Percentiles rank a stretch among this genome's conserved stretches.
phyloP scores from a whole-genome alignment of 2,888 invertebrate genomes.

The Steinernema scapterisci region DNA sequence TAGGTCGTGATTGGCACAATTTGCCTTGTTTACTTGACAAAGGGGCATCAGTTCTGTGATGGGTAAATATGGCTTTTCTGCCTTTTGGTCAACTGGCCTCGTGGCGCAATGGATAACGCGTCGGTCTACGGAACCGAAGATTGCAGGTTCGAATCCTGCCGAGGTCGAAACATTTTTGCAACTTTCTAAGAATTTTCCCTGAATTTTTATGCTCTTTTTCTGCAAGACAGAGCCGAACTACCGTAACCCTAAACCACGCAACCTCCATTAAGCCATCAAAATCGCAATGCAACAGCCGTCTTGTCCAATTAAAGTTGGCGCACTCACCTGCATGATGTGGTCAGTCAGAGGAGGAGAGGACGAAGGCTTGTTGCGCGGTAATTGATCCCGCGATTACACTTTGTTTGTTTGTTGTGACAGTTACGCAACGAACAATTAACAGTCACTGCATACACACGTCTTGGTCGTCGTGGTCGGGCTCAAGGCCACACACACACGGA shows the following conservation, averaged over 20 bases:
- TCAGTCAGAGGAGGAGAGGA: too few species aligned
- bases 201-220: neutral
- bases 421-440: conserved; percentile 20
- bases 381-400: conserved; percentile 13
- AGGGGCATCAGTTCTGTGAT: neutral
- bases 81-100: too few species aligned
- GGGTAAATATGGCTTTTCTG: neutral
- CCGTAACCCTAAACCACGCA: neutral
- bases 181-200: too few species aligned
- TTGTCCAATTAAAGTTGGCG: conserved; percentile 22
- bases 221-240: neutral
- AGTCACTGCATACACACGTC: neutral
- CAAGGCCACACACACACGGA: conserved; percentile 25
- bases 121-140: too few species aligned
- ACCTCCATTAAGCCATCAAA: conserved; percentile 19
- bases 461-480: neutral
- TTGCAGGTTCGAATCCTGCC: too few species aligned
- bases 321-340: conserved; percentile 26
- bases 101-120: too few species aligned
- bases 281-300: conserved; percentile 18
- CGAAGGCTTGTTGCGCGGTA: neutral
- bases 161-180: too few species aligned
- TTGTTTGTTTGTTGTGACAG: conserved; percentile 30
- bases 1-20: neutral
- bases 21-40: conserved; percentile 25